Evolutionary conservation across 64 coral and sea anemone genomes (phyloP), one percentile per base, ranked within the genome.

Genomic region (Anthopleura sola): DNA sequence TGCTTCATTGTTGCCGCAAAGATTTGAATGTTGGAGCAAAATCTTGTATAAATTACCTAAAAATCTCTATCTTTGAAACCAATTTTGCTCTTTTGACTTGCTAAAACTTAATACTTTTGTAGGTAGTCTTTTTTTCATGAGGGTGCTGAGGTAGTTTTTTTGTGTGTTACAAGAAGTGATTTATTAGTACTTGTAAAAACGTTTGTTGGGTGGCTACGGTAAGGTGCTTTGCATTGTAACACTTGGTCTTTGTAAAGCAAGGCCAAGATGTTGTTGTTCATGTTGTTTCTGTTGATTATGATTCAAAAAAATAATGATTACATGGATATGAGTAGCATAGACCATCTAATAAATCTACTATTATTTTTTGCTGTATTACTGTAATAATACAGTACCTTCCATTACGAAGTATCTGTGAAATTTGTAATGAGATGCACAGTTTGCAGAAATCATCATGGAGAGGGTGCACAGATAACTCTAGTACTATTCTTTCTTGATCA

Each of bases 381-480:
- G 1, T 1, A n/a, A 64, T 64, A 64, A 69, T 69, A 69, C n/a
- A 69, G 13, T 34, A 69, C 31, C 29, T 69, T 69, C 29, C 66
- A 69, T 69, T 69, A 69, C 33, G n/a, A 34, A 36, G n/a, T 44
- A 47, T 79, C 44, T 79, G 44, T 79, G 76, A 79, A 79, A 12
- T 48, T 38, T 79, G 36, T 79, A 44, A 79, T 79, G 19, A 79
- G 36, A 79, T 79, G 76, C 36, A 79, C 76, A 85, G 89, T 71
- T 71, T 78, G 64, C 68, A 91, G 82, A 86, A 85, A 91, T 91
- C 90, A 54, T 91, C 84, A 58, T 34, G n/a, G 28, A 91, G 90
- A 49, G 90, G 90, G 60, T 87, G 78, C 86, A 91, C 62, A 82
- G 84, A 23, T 78, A 85, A 60, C 66, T 75, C 76, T 71, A 87